Evolutionary conservation across 2,888 invertebrate species (phyloP).

Genomic region (Cotesia congregata): DNA sequence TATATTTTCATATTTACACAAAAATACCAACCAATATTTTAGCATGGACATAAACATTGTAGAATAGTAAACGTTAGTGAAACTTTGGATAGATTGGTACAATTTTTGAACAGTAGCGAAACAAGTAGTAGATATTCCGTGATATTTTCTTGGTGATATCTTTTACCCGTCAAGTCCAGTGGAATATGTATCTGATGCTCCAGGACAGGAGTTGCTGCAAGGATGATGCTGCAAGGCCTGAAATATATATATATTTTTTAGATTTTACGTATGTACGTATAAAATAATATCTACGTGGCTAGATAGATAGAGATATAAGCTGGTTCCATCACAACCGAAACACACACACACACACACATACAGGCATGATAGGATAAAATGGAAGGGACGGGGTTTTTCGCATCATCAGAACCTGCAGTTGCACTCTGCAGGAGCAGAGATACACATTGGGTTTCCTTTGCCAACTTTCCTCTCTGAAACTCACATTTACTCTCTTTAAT

Average conservation of each 20-base stretch:
- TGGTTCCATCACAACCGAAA: not conserved
- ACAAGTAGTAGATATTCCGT: not conserved
- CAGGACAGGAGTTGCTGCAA: not conserved
- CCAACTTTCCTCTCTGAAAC: constrained; percentile 44
- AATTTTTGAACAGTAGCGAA: constrained; percentile 24
- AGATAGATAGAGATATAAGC: not conserved
- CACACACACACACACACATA: not conserved
- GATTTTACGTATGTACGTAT: not conserved
- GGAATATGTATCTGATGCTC: constrained; percentile 8
- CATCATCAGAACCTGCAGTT: constrained; percentile 42
- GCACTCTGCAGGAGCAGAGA: constrained; percentile 40
- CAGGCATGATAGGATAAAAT: constrained; percentile 10
- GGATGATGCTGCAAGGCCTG: not conserved
- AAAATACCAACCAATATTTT: constrained; percentile 25
- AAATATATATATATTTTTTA: not conserved
- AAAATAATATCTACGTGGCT: constrained; percentile 4
- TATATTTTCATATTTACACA: not conserved
- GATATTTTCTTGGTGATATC: constrained; percentile 11
- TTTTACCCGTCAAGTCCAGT: constrained; percentile 17
- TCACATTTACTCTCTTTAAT: constrained; percentile 30
- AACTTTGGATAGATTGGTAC: constrained; percentile 21
- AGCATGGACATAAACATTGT: constrained; percentile 44
- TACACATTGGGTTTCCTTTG: constrained; percentile 50
- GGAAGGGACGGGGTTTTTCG: constrained; percentile 16
- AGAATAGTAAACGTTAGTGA: not conserved